phyloP scores from a whole-genome alignment of 1,140 invertebrate genomes.

The Bombus impatiens region DNA sequence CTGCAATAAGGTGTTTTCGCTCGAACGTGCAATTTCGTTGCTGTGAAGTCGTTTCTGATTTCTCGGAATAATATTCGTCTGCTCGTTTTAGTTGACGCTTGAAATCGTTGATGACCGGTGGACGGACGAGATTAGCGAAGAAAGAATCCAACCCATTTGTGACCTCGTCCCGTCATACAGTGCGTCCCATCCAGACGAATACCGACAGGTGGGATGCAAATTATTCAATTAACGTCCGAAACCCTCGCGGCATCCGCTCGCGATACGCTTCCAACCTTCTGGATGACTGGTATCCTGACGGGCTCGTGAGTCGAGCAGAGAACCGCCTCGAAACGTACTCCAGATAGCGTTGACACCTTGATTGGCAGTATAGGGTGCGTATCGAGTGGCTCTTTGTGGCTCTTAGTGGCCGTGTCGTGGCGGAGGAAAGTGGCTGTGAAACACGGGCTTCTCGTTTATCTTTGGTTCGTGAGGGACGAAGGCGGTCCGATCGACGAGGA shows the following conservation, averaged over 20 bases:
- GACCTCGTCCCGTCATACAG: constrained; percentile 50
- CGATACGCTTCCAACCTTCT: constrained; percentile 5
- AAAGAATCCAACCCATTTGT: neutral
- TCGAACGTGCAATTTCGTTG: constrained; percentile 5
- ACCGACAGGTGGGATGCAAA: constrained; percentile 74
- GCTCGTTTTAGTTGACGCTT: constrained; percentile 57
- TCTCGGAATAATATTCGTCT: neutral
- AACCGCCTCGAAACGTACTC: constrained; percentile 41
- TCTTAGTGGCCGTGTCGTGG: neutral
- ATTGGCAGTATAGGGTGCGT: constrained; percentile 69
- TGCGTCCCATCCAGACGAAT: neutral
- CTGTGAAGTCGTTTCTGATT: neutral
- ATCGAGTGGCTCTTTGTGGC: constrained; percentile 38
- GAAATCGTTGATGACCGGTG: constrained; percentile 12
- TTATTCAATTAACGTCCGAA: constrained; percentile 79
- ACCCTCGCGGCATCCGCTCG: constrained; percentile 39
- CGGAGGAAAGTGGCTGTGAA: constrained; percentile 25
- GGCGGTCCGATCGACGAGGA: constrained; percentile 6
- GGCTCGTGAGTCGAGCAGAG: constrained; percentile 21
- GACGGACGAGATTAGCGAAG: constrained; percentile 6
- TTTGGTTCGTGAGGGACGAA: neutral
- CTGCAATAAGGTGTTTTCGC: neutral
- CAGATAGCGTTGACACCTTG: constrained; percentile 75
- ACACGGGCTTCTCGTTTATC: constrained; percentile 39
- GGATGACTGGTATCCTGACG: constrained; percentile 12